Evolutionary conservation across 64 coral and sea anemone species (phyloP).

Genomic region (Dendronephthya gigantea): DNA sequence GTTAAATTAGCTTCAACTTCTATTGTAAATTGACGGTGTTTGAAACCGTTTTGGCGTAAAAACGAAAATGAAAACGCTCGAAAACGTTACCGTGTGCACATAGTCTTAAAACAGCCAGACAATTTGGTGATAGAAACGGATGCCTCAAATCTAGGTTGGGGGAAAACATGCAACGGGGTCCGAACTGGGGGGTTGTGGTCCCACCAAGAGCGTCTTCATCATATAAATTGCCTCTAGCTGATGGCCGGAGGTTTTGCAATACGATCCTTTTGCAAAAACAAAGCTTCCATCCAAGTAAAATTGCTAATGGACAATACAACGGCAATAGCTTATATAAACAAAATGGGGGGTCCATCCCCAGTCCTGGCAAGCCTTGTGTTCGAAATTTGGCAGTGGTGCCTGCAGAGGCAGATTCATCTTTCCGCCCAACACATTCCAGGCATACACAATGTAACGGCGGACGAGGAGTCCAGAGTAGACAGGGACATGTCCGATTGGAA

Average conservation of each 20-base stretch:
- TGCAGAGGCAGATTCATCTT: background rate
- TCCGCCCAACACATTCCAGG: background rate
- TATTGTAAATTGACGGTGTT: no score
- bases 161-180: background rate
- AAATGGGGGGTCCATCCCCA: background rate
- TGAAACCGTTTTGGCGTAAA: no score
- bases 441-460: no score
- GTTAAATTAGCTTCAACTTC: no score
- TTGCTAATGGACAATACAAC: background rate
- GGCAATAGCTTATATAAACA: conserved; percentile 5
- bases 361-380: background rate
- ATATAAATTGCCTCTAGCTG: background rate
- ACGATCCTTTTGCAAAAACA: background rate
- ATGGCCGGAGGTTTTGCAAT: background rate
- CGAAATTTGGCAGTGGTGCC: background rate
- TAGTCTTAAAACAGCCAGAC: no score
- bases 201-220: background rate
- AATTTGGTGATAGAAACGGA: no score
- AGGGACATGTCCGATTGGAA: background rate
- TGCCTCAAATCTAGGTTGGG: background rate
- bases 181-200: conserved; percentile 1
- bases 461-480: background rate
- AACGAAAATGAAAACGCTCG: no score
- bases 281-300: background rate
- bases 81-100: no score